A percentile compares a stretch with the other conserved stretches of the same genome.
These are phyloP conservation scores for Fulica atra DNA, from an alignment of 2,113 vertebrate genomes.

Conservation along the genomic window DNA sequence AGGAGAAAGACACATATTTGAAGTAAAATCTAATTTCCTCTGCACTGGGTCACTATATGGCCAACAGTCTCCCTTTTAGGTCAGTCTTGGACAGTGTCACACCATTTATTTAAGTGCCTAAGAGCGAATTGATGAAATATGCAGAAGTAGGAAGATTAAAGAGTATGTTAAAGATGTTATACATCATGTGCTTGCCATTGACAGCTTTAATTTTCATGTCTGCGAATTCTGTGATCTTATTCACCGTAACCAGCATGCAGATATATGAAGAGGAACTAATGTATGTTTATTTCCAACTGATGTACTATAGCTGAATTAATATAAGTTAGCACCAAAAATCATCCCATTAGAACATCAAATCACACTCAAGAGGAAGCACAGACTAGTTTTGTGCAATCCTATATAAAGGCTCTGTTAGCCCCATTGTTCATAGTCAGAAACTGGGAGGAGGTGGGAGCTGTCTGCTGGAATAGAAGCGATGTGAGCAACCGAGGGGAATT, in stretches of 20 bases:
- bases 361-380: background rate
- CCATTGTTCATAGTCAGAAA: background rate
- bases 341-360: background rate
- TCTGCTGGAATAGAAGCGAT: background rate
- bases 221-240: conserved; percentile 15
- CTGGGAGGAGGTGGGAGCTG: background rate
- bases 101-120: background rate
- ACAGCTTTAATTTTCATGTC: conserved; percentile 23
- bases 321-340: background rate
- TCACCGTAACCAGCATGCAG: conserved; percentile 22
- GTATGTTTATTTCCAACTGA: background rate
- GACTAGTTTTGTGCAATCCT: background rate
- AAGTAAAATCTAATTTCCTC: background rate
- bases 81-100: background rate
- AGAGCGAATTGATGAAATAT: background rate
- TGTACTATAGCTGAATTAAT: conserved; percentile 29
- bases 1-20: background rate
- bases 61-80: background rate
- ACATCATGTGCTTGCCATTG: background rate
- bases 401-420: background rate
- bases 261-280: conserved; percentile 46
- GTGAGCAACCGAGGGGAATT: background rate
- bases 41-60: background rate
- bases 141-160: conserved; percentile 13
- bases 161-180: background rate